Percentiles rank a stretch among this genome's conserved stretches.
These are phyloP conservation scores for Hoplostethus mediterraneus DNA, from an alignment of 2,797 vertebrate genomes.

Conservation along the genomic window DNA sequence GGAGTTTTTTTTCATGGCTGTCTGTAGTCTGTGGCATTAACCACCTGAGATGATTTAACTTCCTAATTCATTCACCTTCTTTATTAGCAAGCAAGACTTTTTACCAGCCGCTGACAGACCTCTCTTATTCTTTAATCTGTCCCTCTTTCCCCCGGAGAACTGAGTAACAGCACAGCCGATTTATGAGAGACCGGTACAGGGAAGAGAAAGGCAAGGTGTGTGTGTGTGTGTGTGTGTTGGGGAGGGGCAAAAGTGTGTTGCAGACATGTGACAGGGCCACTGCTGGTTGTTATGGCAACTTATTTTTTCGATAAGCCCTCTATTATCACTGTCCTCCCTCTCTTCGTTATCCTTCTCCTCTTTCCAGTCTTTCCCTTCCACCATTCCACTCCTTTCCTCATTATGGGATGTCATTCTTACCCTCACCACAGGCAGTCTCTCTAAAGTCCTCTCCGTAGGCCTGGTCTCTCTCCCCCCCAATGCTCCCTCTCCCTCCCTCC, in stretches of 20 bases:
- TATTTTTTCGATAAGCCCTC: too few relatives aligned
- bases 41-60: conserved; percentile 65
- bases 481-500: conserved; percentile 19
- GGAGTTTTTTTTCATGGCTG: conserved; percentile 58
- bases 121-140: not conserved
- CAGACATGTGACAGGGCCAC: not conserved
- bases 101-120: conserved; percentile 30
- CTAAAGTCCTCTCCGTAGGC: conserved; percentile 56
- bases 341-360: conserved; percentile 40
- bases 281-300: too few relatives aligned
- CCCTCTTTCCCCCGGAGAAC: not conserved
- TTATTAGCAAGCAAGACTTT: conserved; percentile 32
- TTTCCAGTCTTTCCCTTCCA: conserved; percentile 10
- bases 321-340: not conserved
- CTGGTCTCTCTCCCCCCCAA: conserved; percentile 33
- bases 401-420: conserved; percentile 63
- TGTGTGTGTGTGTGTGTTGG: too few relatives aligned
- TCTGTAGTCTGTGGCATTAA: conserved; percentile 69
- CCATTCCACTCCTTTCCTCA: conserved; percentile 48
- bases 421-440: conserved; percentile 52
- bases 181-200: not conserved
- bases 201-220: not conserved
- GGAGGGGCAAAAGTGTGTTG: not conserved
- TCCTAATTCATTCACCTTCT: conserved; percentile 52
- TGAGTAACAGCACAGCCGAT: not conserved